Evolutionary conservation across 1,140 invertebrate species (phyloP).

Genomic region (Calliphora vicina): DNA sequence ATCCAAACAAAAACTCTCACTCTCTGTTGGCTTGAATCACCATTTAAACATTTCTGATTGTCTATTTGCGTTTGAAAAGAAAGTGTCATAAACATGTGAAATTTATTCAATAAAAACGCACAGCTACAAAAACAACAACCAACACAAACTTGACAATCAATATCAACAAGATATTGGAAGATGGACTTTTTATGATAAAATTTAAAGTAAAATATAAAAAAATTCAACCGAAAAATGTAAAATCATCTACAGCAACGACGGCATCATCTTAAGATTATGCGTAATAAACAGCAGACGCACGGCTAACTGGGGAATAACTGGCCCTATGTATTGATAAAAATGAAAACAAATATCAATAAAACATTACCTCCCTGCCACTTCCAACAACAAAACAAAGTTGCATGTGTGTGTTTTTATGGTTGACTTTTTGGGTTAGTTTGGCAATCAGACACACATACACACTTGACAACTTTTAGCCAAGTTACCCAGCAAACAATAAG

Average conservation of each 20-base stretch:
- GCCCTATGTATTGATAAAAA: not conserved
- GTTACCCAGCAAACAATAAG: too few relatives aligned
- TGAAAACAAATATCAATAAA: not conserved
- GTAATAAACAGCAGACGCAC: not conserved
- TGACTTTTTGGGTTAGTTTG: too few relatives aligned
- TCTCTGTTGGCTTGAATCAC: not conserved
- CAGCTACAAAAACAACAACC: not conserved
- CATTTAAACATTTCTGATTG: not conserved
- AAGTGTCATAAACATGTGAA: conserved; percentile 33
- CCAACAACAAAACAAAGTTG: not conserved
- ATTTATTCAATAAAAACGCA: not conserved
- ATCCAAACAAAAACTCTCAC: conserved; percentile 22
- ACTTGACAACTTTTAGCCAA: too few relatives aligned
- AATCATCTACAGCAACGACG: not conserved
- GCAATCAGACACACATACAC: too few relatives aligned
- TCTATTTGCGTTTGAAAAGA: conserved; percentile 15
- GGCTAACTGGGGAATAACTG: not conserved
- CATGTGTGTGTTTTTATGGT: too few relatives aligned
- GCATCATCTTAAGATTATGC: not conserved
- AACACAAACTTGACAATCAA: not conserved
- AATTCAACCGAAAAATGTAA: not conserved
- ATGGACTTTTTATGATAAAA: not conserved
- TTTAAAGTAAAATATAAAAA: not conserved
- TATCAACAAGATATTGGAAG: not conserved
- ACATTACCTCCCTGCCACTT: not conserved